Base-by-base conservation (phyloP, 92 coral and sea anemone genomes). In the Epizoanthus ramosus region DNA sequence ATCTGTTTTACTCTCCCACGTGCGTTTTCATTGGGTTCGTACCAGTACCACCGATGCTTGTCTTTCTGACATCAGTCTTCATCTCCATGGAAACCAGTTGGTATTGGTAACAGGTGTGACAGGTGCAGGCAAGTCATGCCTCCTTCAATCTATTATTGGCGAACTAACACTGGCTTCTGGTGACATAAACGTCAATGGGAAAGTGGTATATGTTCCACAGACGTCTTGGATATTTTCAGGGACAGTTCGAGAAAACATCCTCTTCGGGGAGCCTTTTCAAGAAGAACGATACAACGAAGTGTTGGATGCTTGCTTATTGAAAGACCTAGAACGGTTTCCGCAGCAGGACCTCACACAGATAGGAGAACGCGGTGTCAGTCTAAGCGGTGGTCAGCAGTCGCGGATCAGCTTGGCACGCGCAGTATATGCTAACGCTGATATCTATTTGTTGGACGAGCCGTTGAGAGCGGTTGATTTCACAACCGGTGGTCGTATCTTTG, bases 181-280 rank as follows among this genome's bases (percentile, higher is more conserved):
- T 14, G 8, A 39, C 0, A 15, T 63, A 9, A 69, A 43, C 45
- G 37, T 63, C 28, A 23, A 28, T 4, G 82, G 82, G 22, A 22
- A 22, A 5, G 22, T 22, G 8, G 12, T 61, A 23, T 77, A 77
- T 56, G 57, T 77, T 22, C 17, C 82, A 3, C 82, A 77, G 39
- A 60, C 71, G 9, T 57, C 82, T 60, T 77, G 82, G 82, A 77
- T 77, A 61, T 77, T 77, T 61, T 77, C 82, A 77, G 82, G 82
- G 17, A 77, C 82, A 10, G 63, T 77, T 63, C 23, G 39, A 12
- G 70, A 77, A 43, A 77, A 77, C 50, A 77, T 77, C 52, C 21
- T 77, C 54, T 77, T 77, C 63, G 82, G 82, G 54, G 45, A 77
- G 25, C 70, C 23, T 3, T 61, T 77, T 77, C 71, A 77, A 57